phyloP scores from a whole-genome alignment of 2,113 vertebrate genomes.

The Colossoma macropomum region DNA sequence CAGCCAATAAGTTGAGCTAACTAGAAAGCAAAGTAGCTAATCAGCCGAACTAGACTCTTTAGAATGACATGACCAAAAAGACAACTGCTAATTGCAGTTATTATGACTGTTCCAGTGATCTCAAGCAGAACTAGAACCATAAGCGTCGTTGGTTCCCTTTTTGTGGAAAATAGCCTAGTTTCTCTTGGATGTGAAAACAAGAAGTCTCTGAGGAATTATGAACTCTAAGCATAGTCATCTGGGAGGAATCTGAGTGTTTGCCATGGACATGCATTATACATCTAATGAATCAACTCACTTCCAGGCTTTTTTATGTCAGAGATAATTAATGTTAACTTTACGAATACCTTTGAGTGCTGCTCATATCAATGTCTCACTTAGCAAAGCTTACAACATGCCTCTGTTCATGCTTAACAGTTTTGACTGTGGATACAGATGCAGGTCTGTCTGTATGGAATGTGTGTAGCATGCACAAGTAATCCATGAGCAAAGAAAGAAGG shows the following conservation, averaged over 20 bases:
- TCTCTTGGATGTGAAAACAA: neutral
- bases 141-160: neutral
- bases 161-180: neutral
- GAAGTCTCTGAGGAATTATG: conserved; percentile 13
- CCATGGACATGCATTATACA: conserved; percentile 5
- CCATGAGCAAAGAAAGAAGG: neutral
- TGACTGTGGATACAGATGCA: neutral
- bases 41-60: too few species aligned
- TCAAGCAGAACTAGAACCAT: too few species aligned
- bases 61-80: too few species aligned
- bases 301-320: conserved; percentile 14
- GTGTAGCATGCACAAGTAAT: neutral
- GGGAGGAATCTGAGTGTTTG: conserved; percentile 13
- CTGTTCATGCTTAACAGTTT: neutral
- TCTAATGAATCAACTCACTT: conserved; percentile 23
- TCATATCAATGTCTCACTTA: conserved; percentile 15
- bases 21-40: too few species aligned
- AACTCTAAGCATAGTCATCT: conserved; percentile 14
- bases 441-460: neutral
- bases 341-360: conserved; percentile 4
- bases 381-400: neutral
- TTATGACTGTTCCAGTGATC: too few species aligned
- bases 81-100: too few species aligned
- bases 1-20: too few species aligned
- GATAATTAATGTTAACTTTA: conserved; percentile 25